Base-by-base conservation (phyloP, 2,797 vertebrate species). In the Hyperoplus immaculatus region DNA sequence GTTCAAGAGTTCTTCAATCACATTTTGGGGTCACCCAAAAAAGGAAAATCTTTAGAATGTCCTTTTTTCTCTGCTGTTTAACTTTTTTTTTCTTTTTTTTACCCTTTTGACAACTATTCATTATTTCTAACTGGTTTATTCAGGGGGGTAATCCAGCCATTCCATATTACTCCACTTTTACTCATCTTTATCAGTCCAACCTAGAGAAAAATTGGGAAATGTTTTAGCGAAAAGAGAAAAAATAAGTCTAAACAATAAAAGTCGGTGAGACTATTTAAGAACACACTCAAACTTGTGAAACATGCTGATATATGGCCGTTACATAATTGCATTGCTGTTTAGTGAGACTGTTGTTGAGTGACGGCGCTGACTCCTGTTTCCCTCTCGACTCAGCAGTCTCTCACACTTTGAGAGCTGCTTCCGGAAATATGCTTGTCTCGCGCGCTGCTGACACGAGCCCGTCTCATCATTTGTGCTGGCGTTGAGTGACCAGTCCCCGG, bases 391-490 rank as follows among this genome's bases (percentile, higher is more conserved):
- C 89, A 89, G 89, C 88, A 87, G 29, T 29, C 36, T 76, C 78
- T 87, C 65, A 72, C 63, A n/a, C 49, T 73, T 18, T 62, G 70
- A 78, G 49, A 66, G 67, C 63, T 57, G 72, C 80, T 42, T 75
- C 60, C 71, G 64, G 61, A 69, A 71, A 78, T 60, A 80, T 80
- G 78, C 70, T 60, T 9, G 55, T 77, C 80, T 54, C 69, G 39
- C 13, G 13, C 51, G 51, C 60, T 84, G 91, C 89, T 90, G 91
- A 92, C 80, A 57, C 16, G 2, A 5, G 42, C 71, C 50, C 69
- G 74, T 83, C 82, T 88, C 80, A 77, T 88, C 80, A 77, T 80
- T 87, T 82, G 60, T 86, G 84, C 82, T 69, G 65, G 47, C 42
- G 18, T 69, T 45, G 29, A 83, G 81, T 75, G 8, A 68, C 72